Base-by-base conservation (phyloP, 1,140 invertebrate species). In the Chionoecetes opilio region DNA sequence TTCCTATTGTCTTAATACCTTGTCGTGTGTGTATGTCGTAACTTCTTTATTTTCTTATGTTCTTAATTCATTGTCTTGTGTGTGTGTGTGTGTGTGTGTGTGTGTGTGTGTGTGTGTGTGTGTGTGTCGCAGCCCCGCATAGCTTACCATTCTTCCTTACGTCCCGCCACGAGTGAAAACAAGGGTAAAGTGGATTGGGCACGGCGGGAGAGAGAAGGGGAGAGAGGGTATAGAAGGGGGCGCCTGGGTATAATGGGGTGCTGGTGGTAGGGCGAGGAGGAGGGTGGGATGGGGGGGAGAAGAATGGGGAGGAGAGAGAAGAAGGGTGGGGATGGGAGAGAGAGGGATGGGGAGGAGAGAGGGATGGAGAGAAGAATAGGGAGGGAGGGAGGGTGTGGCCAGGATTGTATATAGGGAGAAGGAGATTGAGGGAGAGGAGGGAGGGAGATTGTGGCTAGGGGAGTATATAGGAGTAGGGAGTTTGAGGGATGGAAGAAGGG, bases 121-220 rank as follows among this genome's bases (percentile, higher is more conserved):
- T n/a, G 63, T n/a, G 11, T 14, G 46, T 34, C 21, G 37, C 37
- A 6, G 37, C 85, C 34, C 37, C 85, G 37, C 37, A 87, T 87
- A 38, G 85, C n/a, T 26, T 37, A 26, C 11, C 11, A 87, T 34
- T 88, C 35, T 37, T 37, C 38, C 86, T 88, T 26, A 41, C 41
- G 34, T 9, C 38, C 86, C 11, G 35, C 84, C 35, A 37, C 6
- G 35, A 88, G 86, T 41, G 86, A 88, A 88, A 88, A 88, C 86
- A 88, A 88, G 86, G 86, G 35, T 86, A 88, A 88, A 88, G 86
- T 88, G 86, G 86, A 14, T 17, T 29, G 86, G 2, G 26, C 35
- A 53, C 46, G 63, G 63, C 63, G 11, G 46, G 46, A n/a, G n/a
- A n/a, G 46, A 9, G 46, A 53, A 17, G 46, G 46, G 63, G 63